Evolutionary conservation across 2,888 invertebrate genomes (phyloP).

Genomic region (Dascillus cervinus): DNA sequence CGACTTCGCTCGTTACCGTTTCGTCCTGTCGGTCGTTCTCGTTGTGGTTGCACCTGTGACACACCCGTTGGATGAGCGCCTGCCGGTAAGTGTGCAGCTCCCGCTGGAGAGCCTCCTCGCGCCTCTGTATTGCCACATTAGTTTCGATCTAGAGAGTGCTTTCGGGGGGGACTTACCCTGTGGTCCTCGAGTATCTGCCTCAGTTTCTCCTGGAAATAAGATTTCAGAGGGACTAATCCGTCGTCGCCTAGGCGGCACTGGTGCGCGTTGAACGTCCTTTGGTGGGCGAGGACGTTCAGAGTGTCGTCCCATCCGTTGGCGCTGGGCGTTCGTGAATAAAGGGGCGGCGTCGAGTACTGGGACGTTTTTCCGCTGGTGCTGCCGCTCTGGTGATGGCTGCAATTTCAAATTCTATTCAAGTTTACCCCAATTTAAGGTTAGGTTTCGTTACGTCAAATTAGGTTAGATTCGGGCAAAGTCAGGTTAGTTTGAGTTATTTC

Average conservation of each 20-base stretch:
- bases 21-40: slow-evolving; percentile 49
- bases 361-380: slow-evolving; percentile 26
- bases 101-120: slow-evolving; percentile 67
- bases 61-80: slow-evolving; percentile 60
- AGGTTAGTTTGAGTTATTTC: no score
- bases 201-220: slow-evolving; percentile 68
- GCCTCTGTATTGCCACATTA: slow-evolving; percentile 61
- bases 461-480: no score
- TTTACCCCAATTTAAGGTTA: no score
- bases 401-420: no score
- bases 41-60: slow-evolving; percentile 55
- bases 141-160: no score
- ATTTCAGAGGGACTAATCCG: slow-evolving; percentile 64
- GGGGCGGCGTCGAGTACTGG: slow-evolving; percentile 44
- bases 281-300: slow-evolving; percentile 9
- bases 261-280: slow-evolving; percentile 23
- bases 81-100: slow-evolving; percentile 72
- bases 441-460: no score
- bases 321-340: slow-evolving; percentile 51
- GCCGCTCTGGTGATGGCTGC: slow-evolving; percentile 19
- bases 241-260: slow-evolving; percentile 52
- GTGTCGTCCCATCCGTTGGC: slow-evolving; percentile 35
- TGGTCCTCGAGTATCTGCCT: slow-evolving; percentile 76
- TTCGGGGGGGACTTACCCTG: slow-evolving; percentile 60
- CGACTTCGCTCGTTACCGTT: no score